Evolutionary conservation across 2,888 invertebrate species (phyloP).

Genomic region (Ashinkailepas kermadecensis): DNA sequence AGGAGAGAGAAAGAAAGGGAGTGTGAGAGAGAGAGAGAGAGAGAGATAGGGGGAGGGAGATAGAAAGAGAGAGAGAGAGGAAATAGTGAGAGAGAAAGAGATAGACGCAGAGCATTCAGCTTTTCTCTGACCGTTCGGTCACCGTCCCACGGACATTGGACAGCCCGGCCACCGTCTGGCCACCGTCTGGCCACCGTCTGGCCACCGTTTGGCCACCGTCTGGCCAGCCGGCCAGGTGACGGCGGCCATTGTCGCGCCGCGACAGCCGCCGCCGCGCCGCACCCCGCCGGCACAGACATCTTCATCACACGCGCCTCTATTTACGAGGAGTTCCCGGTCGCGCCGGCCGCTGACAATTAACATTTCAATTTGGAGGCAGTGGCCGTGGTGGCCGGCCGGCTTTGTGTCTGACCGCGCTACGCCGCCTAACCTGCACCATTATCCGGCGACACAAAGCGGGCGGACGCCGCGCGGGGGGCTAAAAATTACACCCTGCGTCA

Average conservation of each 20-base stretch:
- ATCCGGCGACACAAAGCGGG: not conserved
- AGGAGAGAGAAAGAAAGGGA: not conserved
- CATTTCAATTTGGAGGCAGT: conserved; percentile 10
- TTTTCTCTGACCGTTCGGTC: too few relatives aligned
- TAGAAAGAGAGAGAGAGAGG: too few relatives aligned
- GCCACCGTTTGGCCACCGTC: not conserved
- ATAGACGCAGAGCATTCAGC: too few relatives aligned
- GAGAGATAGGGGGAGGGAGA: conserved; percentile 15
- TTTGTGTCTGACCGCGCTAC: not conserved
- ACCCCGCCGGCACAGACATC: not conserved
- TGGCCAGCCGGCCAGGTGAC: not conserved
- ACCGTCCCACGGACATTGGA: too few relatives aligned
- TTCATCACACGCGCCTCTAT: not conserved
- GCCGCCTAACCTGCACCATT: not conserved
- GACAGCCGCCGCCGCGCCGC: not conserved
- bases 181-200: not conserved
- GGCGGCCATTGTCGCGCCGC: not conserved
- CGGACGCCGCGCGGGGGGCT: not conserved
- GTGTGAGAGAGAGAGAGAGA: conserved; percentile 33
- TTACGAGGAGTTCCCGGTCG: not conserved
- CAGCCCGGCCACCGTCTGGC: not conserved
- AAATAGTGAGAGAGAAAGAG: too few relatives aligned
- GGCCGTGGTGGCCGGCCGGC: not conserved
- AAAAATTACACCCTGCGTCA: conserved; percentile 12
- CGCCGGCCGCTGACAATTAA: not conserved